Evolutionary conservation across 2,888 invertebrate genomes (phyloP).

Genomic region (Invenusta paracnida): DNA sequence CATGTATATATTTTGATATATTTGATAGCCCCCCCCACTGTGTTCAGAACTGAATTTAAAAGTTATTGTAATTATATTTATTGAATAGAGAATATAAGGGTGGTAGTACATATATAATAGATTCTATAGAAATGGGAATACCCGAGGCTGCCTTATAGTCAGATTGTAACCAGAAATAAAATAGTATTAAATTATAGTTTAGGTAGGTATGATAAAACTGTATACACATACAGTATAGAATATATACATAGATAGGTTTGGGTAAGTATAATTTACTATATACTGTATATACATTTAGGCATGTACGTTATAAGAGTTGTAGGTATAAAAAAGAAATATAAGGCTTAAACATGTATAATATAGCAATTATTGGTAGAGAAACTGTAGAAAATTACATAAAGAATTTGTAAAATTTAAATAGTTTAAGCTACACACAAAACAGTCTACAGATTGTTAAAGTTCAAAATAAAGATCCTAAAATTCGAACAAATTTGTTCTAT

Average conservation of each 20-base stretch:
- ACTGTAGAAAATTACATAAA: not conserved
- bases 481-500: not conserved
- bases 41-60: not conserved
- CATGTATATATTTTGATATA: not conserved
- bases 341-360: no score
- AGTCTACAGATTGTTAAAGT: not conserved
- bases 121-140: not conserved
- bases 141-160: not conserved
- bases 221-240: no score
- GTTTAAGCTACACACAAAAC: not conserved
- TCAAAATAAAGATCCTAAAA: not conserved
- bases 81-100: not conserved
- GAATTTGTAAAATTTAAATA: not conserved
- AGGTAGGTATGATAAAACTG: not conserved
- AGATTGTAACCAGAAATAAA: not conserved
- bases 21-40: not conserved
- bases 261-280: no score
- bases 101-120: not conserved
- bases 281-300: no score
- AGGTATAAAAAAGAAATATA: no score
- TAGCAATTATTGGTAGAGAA: no score
- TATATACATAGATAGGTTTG: no score
- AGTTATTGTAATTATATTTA: not conserved
- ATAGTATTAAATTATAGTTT: not conserved
- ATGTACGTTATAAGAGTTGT: no score